Conservation (phyloP, 1,140 invertebrate genomes). For the Pteromalus puparum region DNA sequence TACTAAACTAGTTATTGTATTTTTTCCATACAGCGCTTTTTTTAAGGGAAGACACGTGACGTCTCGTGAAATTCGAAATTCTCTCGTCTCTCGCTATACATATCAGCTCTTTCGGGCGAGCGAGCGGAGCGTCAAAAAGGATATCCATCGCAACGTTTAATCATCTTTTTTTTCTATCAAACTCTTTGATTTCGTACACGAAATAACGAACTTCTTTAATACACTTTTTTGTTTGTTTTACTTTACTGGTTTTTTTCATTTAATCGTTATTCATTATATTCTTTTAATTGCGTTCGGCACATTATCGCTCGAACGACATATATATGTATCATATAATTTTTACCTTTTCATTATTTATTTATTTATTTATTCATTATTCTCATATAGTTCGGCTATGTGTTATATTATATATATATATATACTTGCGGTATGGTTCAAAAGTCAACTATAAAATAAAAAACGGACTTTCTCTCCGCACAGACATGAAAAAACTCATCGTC, state of each 20-base stretch:
- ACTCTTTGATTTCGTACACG: conserved; percentile 37
- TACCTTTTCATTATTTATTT: background rate
- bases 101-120: background rate
- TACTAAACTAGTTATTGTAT: conserved; percentile 56
- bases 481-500: conserved; percentile 8
- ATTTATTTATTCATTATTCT: background rate
- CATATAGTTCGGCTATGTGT: conserved; percentile 16
- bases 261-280: background rate
- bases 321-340: background rate
- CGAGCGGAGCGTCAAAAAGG: background rate
- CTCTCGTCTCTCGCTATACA: conserved; percentile 24
- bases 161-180: conserved; percentile 16
- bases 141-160: conserved; percentile 24
- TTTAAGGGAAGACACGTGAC: conserved; percentile 53
- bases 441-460: conserved; percentile 32
- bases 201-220: conserved; percentile 44
- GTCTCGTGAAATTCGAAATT: conserved; percentile 52
- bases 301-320: conserved; percentile 28
- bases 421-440: conserved; percentile 21
- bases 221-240: conserved; percentile 18
- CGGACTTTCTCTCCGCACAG: background rate
- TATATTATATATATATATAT: background rate
- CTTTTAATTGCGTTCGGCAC: conserved; percentile 12
- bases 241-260: background rate
- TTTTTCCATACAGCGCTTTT: conserved; percentile 49